Evolutionary conservation across 2,888 invertebrate species (phyloP), one percentile per base, ranked within the genome.

Genomic region (Busseola fusca): DNA sequence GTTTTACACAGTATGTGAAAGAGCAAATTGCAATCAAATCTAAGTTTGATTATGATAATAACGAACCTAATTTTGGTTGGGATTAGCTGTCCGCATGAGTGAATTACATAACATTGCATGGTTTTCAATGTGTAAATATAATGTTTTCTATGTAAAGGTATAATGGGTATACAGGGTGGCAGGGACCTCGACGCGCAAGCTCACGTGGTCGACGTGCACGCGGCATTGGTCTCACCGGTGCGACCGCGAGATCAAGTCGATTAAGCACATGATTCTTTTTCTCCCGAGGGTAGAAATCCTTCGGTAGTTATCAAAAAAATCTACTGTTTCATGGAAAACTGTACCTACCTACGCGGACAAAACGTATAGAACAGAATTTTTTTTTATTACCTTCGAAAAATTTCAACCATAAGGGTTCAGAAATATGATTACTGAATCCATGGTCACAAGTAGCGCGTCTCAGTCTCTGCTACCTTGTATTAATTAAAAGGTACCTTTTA

Each of bases 21-120:
- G 78, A 63, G 78, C 50, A 56, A 60, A 81, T 60, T 72, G 63
- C 78, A 78, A 81, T 81, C 60, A 77, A 71, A 71, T 57, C 58
- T 78, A 70, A 63, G 78, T 81, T 81, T 71, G 54, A 66, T 63
- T 77, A 77, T 45, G 62, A 81, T 30, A 75, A 63, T 63, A 70
- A 34, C 62, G 9, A 73, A 69, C 42, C 27, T 69, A 68, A 78
- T 65, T 68, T 63, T 25, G 25, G 30, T 42, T 42, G 40, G 34
- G 52, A 70, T 70, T 65, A 58, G 40, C 64, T 63, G 64, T 65
- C 50, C 59, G 7, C 16, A 34, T 34, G 21, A 14, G 50, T 72
- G 9, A 50, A 71, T n/a, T 34, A 40, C 30, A 18, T 50, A 42
- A 14, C 3, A 5, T 37, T 58, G 18, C 59, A 42, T 27, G 5